Percentiles rank a stretch among this genome's conserved stretches.
These are phyloP conservation scores for Anableps anableps DNA, from an alignment of 2,797 vertebrate species.

Conservation along the genomic window DNA sequence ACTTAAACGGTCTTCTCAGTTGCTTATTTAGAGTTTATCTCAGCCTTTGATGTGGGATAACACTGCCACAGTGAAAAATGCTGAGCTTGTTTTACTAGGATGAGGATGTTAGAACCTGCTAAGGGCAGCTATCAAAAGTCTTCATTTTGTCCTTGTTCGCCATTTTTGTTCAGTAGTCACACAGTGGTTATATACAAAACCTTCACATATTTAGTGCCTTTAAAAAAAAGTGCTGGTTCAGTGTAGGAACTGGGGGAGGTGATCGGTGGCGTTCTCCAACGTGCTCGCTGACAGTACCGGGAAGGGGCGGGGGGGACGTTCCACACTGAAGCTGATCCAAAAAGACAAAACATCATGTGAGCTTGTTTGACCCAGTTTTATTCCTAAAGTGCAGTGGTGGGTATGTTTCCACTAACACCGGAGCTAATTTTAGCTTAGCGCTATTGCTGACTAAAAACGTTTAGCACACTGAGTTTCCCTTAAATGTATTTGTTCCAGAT, in stretches of 20 bases:
- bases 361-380: not conserved
- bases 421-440: not conserved
- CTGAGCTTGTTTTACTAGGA: constrained; percentile 73
- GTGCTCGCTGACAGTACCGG: not conserved
- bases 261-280: constrained; percentile 35
- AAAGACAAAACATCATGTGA: constrained; percentile 1
- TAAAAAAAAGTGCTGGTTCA: constrained; percentile 68
- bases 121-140: constrained; percentile 59
- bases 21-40: not conserved
- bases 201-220: constrained; percentile 61
- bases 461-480: no score
- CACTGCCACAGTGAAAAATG: constrained; percentile 66
- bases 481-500: no score
- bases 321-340: constrained; percentile 31
- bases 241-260: constrained; percentile 48
- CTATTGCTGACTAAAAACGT: not conserved
- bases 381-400: not conserved
- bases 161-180: constrained; percentile 55
- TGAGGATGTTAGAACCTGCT: constrained; percentile 66
- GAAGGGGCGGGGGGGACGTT: not conserved
- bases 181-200: constrained; percentile 62
- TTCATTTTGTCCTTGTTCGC: constrained; percentile 37
- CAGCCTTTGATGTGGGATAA: no score
- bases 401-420: not conserved
- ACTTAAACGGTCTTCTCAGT: not conserved